Evolutionary conservation across 2,113 vertebrate genomes (phyloP).

Genomic region (Recurvirostra avosetta): DNA sequence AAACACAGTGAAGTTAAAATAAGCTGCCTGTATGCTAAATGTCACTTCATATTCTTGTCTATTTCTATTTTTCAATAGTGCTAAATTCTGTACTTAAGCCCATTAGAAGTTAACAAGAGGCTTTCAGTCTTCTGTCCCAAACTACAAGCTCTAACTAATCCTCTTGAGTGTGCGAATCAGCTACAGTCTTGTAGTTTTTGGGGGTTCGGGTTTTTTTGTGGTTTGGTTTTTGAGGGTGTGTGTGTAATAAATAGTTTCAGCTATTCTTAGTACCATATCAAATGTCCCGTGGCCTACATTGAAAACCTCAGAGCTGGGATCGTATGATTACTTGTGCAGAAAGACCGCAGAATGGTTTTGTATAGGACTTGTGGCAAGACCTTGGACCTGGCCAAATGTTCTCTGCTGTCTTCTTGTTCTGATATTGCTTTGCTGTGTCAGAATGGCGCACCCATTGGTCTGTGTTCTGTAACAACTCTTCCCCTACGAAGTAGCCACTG

Average conservation of each 20-base stretch:
- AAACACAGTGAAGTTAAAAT: not conserved
- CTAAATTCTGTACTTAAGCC: not conserved
- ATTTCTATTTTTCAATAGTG: not conserved
- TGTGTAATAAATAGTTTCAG: not conserved
- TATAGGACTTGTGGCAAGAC: not conserved
- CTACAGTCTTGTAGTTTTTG: not conserved
- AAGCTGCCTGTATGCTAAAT: not conserved
- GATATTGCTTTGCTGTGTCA: not conserved
- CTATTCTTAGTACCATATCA: not conserved
- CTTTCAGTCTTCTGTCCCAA: not conserved
- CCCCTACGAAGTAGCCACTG: too few species aligned
- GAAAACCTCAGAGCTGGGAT: not conserved
- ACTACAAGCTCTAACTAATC: not conserved
- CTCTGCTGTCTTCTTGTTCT: not conserved
- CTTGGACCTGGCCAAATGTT: not conserved
- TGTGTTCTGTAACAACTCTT: not conserved
- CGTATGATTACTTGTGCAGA: not conserved
- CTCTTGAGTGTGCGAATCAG: not conserved
- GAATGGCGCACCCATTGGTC: rapidly evolving
- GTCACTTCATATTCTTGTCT: not conserved
- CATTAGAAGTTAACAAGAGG: not conserved
- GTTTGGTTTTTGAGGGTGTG: not conserved
- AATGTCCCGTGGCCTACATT: not conserved
- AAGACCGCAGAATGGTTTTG: not conserved
- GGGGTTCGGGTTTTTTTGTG: not conserved